Percentiles rank a stretch among this genome's conserved stretches.
Conservation (phyloP, 2,113 vertebrate species). For the Tursiops truncatus region DNA sequence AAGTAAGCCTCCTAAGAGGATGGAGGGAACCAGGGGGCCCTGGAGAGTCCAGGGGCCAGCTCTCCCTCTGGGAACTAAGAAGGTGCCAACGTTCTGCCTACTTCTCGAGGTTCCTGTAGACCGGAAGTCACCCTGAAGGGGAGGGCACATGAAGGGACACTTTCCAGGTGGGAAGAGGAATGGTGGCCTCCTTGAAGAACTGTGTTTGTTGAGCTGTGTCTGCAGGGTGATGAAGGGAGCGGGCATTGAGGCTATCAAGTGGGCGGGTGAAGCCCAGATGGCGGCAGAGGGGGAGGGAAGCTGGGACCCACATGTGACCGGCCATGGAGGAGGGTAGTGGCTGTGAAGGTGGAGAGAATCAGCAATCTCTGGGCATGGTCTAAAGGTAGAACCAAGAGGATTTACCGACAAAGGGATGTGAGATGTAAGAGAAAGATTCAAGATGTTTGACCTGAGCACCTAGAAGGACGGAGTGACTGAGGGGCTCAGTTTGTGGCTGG, state of each 20-base stretch:
- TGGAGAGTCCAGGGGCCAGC: background rate
- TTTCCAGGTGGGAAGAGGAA: background rate
- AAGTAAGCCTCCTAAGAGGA: background rate
- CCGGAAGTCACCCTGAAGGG: background rate
- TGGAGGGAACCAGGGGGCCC: background rate
- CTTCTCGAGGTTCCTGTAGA: background rate
- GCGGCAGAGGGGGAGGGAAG: background rate
- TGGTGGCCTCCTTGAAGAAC: background rate
- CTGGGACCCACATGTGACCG: too few relatives aligned
- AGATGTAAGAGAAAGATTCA: background rate
- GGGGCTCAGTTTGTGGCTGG: background rate
- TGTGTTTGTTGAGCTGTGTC: accelerated
- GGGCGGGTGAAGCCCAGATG: too few relatives aligned
- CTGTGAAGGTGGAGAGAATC: too few relatives aligned
- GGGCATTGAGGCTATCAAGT: background rate
- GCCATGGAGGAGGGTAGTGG: background rate
- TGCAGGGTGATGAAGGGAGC: background rate
- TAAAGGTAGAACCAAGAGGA: background rate
- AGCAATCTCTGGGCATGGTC: too few relatives aligned
- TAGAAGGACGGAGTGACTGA: background rate
- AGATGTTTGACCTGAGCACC: background rate
- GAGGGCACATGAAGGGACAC: background rate
- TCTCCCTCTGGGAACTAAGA: background rate
- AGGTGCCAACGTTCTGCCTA: background rate
- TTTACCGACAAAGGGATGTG: background rate